A percentile compares a stretch with the other conserved stretches of the same genome.
These are phyloP conservation scores for Oxyteleia sp. DNA, from an alignment of 2,888 invertebrate genomes.

Conservation along the genomic window DNA sequence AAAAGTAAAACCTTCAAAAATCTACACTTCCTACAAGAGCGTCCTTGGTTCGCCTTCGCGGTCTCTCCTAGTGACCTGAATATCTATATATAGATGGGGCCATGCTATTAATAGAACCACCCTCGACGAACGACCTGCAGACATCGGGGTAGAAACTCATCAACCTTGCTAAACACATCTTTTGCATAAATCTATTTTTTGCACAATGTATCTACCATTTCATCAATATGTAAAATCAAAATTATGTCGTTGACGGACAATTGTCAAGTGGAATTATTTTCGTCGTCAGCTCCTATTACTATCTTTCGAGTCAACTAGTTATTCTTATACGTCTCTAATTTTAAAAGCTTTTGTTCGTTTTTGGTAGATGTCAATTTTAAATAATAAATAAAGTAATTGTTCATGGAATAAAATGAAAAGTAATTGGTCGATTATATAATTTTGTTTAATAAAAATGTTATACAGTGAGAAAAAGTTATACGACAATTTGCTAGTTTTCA, in stretches of 20 bases:
- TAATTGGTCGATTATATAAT: too few species aligned
- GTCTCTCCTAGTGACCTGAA: conserved; percentile 82
- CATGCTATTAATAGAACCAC: conserved; percentile 83
- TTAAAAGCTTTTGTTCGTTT: background rate
- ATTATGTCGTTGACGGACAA: too few species aligned
- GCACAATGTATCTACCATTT: too few species aligned
- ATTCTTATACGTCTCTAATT: background rate
- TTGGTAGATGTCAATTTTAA: too few species aligned
- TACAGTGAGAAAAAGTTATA: too few species aligned
- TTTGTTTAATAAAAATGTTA: too few species aligned
- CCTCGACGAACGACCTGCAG: conserved; percentile 79
- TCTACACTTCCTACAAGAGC: conserved; percentile 56
- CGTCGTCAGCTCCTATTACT: background rate
- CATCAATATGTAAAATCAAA: too few species aligned
- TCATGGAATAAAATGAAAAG: too few species aligned
- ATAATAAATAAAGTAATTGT: background rate
- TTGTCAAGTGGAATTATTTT: background rate
- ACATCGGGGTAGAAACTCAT: conserved; percentile 41
- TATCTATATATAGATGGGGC: conserved; percentile 80
- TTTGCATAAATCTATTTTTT: conserved; percentile 19
- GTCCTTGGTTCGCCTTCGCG: conserved; percentile 80
- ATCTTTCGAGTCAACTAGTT: background rate
- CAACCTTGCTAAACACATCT: conserved; percentile 48
- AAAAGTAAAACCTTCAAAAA: conserved; percentile 33
- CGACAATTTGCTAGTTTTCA: too few species aligned